These are phyloP conservation scores for Caenorhabditis sinica DNA, from an alignment of 2,888 invertebrate genomes.

Conservation along the genomic window DNA sequence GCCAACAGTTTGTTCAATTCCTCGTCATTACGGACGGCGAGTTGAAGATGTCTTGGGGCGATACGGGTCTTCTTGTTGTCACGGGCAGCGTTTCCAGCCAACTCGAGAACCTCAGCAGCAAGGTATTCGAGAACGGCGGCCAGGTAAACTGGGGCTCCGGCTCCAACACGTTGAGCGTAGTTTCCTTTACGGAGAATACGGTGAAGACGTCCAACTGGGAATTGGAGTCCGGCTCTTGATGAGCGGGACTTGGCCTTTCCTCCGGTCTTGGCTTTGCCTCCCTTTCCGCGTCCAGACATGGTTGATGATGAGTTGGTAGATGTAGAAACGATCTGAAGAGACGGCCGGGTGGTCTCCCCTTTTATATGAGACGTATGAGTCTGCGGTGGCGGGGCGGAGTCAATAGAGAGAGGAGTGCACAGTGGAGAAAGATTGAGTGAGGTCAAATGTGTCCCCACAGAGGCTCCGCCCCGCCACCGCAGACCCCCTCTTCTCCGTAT, in stretches of 20 bases:
- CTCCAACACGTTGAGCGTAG: conserved; percentile 82
- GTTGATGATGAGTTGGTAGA: conserved; percentile 44
- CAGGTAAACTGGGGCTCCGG: conserved; percentile 82
- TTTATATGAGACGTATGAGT: conserved; percentile 4
- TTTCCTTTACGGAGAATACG: conserved; percentile 81
- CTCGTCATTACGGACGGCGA: conserved; percentile 69
- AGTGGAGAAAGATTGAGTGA: background rate
- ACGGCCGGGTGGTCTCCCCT: background rate
- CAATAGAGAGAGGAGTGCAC: background rate
- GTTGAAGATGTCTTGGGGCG: conserved; percentile 72
- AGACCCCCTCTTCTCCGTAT: background rate
- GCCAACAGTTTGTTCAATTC: conserved; percentile 76
- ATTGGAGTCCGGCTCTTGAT: conserved; percentile 83
- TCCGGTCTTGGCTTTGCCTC: conserved; percentile 74
- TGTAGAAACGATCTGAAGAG: conserved; percentile 38
- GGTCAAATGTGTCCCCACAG: conserved; percentile 23
- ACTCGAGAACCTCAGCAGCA: conserved; percentile 80
- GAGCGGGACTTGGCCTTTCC: conserved; percentile 80
- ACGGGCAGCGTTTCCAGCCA: conserved; percentile 84
- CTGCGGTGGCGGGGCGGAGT: conserved; percentile 3
- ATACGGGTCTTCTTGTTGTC: conserved; percentile 85
- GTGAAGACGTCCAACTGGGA: conserved; percentile 83
- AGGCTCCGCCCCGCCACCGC: conserved; percentile 17
- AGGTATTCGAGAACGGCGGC: conserved; percentile 82
- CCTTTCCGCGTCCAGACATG: conserved; percentile 90